Evolutionary conservation across 2,113 vertebrate genomes (phyloP), one percentile per base, ranked within the genome.

Genomic region (Paradisaea rubra): DNA sequence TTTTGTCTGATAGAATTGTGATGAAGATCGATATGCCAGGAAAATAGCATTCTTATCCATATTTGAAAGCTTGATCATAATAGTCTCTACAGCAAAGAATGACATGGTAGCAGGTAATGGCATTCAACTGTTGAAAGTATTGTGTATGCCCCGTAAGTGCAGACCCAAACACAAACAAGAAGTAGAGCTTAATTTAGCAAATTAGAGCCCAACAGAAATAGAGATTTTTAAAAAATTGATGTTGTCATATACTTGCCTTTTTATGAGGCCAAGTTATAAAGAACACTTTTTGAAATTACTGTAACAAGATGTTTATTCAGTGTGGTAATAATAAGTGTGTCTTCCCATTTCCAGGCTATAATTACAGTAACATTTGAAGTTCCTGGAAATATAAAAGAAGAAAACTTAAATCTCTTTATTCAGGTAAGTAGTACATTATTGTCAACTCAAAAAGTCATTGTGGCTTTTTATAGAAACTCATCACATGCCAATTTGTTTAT

Each of bases 281-380:
- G 33, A 56, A 15, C 3, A 14, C 9, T 39, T 82, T 35, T n/a
- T 61, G 23, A 66, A 91, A 65, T 64, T 31, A 78, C 27, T 69
- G 7, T 59, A 28, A 80, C 3, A 3, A 74, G 68, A 10, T 71
- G 3, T 47, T 35, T 80, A 63, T 88, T 88, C 15, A 11, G 6
- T 57, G 73, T 39, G 23, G 10, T 69, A 87, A 47, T 57, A 79
- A n/a, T 28, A 81, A 65, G 2, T 61, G 7, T 13, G 4, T 86
- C 25, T 96, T 69, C 91, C 50, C 45, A 37, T 93, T 98, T 97
- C 18, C 93, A 99, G 99, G 98, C 97, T 96, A 98, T 99, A 97
- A 94, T 98, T 92, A 99, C 99, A 24, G 97, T 98, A 92, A 99
- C 99, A 12, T 99, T 99, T 98, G 99, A 99, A 98, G 98, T 98